Evolutionary conservation across 2,888 invertebrate species (phyloP).

Genomic region (Clepsis dumicolana): DNA sequence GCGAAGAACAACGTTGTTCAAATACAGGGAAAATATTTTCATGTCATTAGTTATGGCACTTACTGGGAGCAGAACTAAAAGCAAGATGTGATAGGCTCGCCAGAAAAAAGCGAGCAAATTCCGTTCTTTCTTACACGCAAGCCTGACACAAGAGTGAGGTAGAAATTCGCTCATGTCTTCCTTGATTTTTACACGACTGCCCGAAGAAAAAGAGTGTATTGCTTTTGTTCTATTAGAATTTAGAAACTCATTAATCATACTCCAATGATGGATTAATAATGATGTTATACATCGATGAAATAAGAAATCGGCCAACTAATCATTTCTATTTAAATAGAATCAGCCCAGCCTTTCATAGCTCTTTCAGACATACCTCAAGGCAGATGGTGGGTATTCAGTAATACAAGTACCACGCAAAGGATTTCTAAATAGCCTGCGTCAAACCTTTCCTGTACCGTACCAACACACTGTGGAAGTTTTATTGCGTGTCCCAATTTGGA

Average conservation of each 20-base stretch:
- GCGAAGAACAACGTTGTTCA: slow-evolving; percentile 12
- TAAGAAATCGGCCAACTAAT: not conserved
- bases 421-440: slow-evolving; percentile 13
- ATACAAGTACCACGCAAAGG: not conserved
- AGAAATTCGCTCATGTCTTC: too few relatives aligned
- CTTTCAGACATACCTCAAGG: not conserved
- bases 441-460: slow-evolving; percentile 19
- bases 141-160: not conserved
- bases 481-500: not conserved
- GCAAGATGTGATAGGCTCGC: too few relatives aligned
- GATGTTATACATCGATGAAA: not conserved
- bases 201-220: too few relatives aligned
- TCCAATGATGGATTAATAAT: too few relatives aligned
- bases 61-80: too few relatives aligned
- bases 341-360: not conserved
- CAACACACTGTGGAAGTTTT: not conserved
- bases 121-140: too few relatives aligned
- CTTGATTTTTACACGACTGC: too few relatives aligned
- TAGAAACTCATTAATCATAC: too few relatives aligned
- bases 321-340: not conserved
- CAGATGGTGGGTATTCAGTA: slow-evolving; percentile 14
- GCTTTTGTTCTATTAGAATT: too few relatives aligned
- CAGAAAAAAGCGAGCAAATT: too few relatives aligned
- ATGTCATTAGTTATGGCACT: not conserved
- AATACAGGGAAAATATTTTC: not conserved